Base-by-base conservation (phyloP, 2,888 invertebrate genomes). In the Folsomia candida region DNA sequence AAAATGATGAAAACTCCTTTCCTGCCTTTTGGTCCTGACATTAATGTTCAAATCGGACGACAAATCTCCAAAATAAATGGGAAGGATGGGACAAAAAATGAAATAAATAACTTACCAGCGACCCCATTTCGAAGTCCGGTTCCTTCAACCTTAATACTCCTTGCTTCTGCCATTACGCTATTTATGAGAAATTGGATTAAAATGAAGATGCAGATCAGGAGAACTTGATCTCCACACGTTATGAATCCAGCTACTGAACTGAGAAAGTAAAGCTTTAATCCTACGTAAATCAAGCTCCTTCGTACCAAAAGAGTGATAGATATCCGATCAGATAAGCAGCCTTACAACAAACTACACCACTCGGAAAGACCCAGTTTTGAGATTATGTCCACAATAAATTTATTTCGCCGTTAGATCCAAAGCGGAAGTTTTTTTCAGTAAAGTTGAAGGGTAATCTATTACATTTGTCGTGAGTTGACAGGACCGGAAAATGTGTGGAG, bases 51-150 rank as follows among this genome's bases (percentile, higher is more conserved):
- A n/a, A n/a, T n/a, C n/a, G n/a, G n/a, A n/a, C n/a, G n/a, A n/a
- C n/a, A n/a, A n/a, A n/a, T n/a, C n/a, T n/a, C n/a, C n/a, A n/a
- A n/a, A n/a, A n/a, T n/a, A n/a, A 37, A 37, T 14, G 6, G 37
- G 37, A 37, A 37, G 37, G 37, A 37, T 37, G 37, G 37, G 37
- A 37, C 4, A 37, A 37, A 9, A 37, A 37, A 57, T n/a, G 4
- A 37, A 37, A 57, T n/a, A 9, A 37, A 37, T 47, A 28, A 67
- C 65, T 65, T 37, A 72, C 72, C 72, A 65, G 72, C 72, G 25
- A 72, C 68, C 61, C 72, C 72, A 69, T 65, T 72, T 24, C 51
- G 47, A 26, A 72, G 61, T 51, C 68, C 68, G 11, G 69, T 69
- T n/a, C 72, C 72, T 62, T n/a, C 37, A 28, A 47, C 61, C 60